Evolutionary conservation across 37 sponge, comb jelly and placozoan species (phyloP).

Genomic region (Trichoplax adhaerens): DNA sequence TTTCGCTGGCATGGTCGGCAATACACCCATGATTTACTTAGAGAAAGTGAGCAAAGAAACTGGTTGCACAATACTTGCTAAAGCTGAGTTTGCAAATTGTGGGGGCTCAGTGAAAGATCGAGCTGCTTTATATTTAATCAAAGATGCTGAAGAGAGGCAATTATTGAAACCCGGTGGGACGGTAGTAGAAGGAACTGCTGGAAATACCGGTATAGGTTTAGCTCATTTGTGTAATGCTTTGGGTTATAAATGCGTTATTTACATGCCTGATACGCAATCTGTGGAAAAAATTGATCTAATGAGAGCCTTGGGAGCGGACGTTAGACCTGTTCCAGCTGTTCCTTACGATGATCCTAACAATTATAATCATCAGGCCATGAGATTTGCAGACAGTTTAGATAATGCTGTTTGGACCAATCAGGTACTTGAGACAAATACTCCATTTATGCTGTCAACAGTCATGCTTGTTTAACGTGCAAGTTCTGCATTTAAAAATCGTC

Average conservation of each 20-base stretch:
- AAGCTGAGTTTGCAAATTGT: slow-evolving; percentile 63
- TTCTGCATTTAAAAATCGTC: too few relatives aligned
- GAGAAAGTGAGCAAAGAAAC: slow-evolving; percentile 40
- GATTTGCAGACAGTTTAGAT: slow-evolving; percentile 38
- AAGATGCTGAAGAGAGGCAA: slow-evolving; percentile 62
- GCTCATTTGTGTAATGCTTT: slow-evolving; percentile 63
- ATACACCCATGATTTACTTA: slow-evolving; percentile 46
- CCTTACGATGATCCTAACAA: slow-evolving; percentile 64
- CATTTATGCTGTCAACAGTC: too few relatives aligned
- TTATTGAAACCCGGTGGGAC: slow-evolving; percentile 49
- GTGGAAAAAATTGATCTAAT: slow-evolving; percentile 68
- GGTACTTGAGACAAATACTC: not conserved
- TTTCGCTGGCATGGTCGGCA: not conserved
- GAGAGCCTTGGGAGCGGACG: slow-evolving; percentile 68
- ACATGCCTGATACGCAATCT: slow-evolving; percentile 83
- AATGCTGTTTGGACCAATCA: slow-evolving; percentile 87
- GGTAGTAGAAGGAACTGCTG: slow-evolving; percentile 72
- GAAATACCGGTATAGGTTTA: slow-evolving; percentile 78
- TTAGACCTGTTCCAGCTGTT: slow-evolving; percentile 68
- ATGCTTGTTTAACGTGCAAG: too few relatives aligned
- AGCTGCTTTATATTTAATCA: slow-evolving; percentile 68
- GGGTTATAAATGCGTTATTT: slow-evolving; percentile 83
- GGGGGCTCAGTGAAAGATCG: slow-evolving; percentile 81
- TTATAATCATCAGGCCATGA: slow-evolving; percentile 69
- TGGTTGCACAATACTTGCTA: slow-evolving; percentile 32